Percentiles rank a stretch among this genome's conserved stretches.
phyloP scores from a whole-genome alignment of 2,888 invertebrate species.

The Cheilosia grossa region DNA sequence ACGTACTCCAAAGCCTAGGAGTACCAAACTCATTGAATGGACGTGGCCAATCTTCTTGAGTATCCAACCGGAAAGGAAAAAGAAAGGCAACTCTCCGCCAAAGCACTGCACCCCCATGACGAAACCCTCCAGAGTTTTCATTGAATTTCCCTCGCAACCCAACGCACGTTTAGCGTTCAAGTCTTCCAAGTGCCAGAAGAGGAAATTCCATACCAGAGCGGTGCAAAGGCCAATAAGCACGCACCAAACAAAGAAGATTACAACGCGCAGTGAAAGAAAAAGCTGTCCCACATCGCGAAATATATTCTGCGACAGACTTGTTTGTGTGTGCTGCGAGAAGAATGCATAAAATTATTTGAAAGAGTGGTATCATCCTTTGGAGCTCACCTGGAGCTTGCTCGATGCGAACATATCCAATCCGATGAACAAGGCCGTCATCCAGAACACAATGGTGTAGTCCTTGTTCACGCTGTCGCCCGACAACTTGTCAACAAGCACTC shows the following conservation, averaged over 20 bases:
- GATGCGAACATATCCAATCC: slow-evolving; percentile 88
- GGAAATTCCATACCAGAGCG: slow-evolving; percentile 93
- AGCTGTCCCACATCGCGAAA: slow-evolving; percentile 88
- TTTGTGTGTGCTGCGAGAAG: slow-evolving; percentile 85
- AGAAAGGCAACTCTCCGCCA: slow-evolving; percentile 93
- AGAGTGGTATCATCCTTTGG: neutral
- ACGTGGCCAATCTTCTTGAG: slow-evolving; percentile 91
- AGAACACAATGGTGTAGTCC: slow-evolving; percentile 92
- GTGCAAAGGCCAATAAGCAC: slow-evolving; percentile 92
- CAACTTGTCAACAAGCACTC: slow-evolving; percentile 90
- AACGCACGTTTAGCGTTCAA: slow-evolving; percentile 83
- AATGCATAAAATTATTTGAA: slow-evolving; percentile 11
- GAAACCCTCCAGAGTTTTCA: slow-evolving; percentile 90
- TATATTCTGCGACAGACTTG: slow-evolving; percentile 87
- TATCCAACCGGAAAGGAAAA: slow-evolving; percentile 91
- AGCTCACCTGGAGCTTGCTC: slow-evolving; percentile 85
- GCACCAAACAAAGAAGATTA: slow-evolving; percentile 92
- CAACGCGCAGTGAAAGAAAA: slow-evolving; percentile 87
- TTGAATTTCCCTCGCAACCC: slow-evolving; percentile 84
- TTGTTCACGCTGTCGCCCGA: slow-evolving; percentile 87
- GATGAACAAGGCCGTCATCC: slow-evolving; percentile 88
- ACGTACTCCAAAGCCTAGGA: slow-evolving; percentile 91
- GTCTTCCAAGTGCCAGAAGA: slow-evolving; percentile 93
- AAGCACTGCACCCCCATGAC: slow-evolving; percentile 91
- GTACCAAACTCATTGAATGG: slow-evolving; percentile 92